Conservation (phyloP, 2,888 invertebrate genomes). For the Hipparchia semele region DNA sequence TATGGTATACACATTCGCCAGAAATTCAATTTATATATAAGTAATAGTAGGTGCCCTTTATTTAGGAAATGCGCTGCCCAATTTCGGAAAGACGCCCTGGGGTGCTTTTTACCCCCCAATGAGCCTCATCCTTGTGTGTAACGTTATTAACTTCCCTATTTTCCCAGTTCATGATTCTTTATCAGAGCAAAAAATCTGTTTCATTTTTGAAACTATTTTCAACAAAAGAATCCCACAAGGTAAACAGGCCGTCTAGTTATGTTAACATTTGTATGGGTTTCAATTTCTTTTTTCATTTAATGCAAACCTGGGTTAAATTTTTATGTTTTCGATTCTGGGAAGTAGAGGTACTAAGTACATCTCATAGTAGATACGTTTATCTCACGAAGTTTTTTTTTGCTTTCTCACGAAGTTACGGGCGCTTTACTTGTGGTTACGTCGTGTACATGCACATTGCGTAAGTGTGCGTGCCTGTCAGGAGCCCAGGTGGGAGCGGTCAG, state of each 20-base stretch:
- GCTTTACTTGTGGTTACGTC: too few species aligned
- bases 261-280: background rate
- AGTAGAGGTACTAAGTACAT: too few species aligned
- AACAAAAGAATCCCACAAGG: background rate
- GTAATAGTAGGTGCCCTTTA: slow-evolving; percentile 13
- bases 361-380: too few species aligned
- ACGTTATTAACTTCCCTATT: slow-evolving; percentile 9
- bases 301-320: too few species aligned
- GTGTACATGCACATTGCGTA: too few species aligned
- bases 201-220: background rate
- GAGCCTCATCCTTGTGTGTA: slow-evolving; percentile 9
- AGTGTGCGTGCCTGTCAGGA: too few species aligned
- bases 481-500: too few species aligned
- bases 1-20: slow-evolving; percentile 16
- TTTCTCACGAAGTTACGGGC: too few species aligned
- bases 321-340: too few species aligned
- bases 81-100: slow-evolving; percentile 24
- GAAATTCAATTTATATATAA: slow-evolving; percentile 23
- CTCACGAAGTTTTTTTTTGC: too few species aligned
- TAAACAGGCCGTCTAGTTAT: background rate
- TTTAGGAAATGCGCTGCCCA: slow-evolving; percentile 20
- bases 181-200: background rate
- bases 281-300: background rate
- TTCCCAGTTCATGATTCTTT: slow-evolving; percentile 9
- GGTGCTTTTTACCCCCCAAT: slow-evolving; percentile 25